phyloP scores from a whole-genome alignment of 2,113 vertebrate genomes.

The Myanophis thanlyinensis region DNA sequence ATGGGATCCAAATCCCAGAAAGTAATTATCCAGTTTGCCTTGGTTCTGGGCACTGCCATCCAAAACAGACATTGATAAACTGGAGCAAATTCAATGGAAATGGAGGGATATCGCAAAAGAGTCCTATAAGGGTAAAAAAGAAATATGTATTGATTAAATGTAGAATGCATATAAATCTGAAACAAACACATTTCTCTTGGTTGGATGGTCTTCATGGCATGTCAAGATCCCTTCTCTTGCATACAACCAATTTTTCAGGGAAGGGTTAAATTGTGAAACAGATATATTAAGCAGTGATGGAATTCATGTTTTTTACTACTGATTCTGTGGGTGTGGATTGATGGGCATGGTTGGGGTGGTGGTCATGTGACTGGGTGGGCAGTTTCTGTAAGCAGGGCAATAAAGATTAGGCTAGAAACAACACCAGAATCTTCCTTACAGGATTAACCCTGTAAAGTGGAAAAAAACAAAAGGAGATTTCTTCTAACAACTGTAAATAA shows the following conservation, averaged over 20 bases:
- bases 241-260: not conserved
- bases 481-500: no score
- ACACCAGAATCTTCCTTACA: no score
- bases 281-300: no score
- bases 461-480: no score
- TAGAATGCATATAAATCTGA: not conserved
- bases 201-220: not conserved
- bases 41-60: not conserved
- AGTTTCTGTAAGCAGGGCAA: no score
- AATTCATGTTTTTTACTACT: no score
- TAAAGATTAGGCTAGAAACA: no score
- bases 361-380: no score
- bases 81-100: not conserved
- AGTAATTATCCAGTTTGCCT: not conserved
- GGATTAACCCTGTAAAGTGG: no score
- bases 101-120: not conserved
- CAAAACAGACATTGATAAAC: not conserved
- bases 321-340: no score
- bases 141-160: not conserved
- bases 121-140: not conserved
- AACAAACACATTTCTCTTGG: not conserved
- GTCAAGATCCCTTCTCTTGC: not conserved
- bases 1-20: not conserved
- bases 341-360: no score
- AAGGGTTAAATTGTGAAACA: not conserved